phyloP scores from a whole-genome alignment of 1,140 invertebrate species.

The Zaprionus camerounensis region DNA sequence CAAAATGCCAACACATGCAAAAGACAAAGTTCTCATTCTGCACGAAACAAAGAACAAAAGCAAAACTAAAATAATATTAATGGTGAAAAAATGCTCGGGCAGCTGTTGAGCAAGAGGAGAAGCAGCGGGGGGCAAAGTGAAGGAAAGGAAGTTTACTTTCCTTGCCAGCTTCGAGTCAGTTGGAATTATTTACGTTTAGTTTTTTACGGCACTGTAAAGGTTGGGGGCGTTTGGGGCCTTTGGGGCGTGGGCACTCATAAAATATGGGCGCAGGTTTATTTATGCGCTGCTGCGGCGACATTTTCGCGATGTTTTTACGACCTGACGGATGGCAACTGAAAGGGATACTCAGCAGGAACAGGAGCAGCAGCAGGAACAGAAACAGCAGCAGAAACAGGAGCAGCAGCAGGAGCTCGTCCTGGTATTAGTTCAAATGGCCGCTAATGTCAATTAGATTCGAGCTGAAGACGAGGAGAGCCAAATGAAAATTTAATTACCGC shows the following conservation, averaged over 20 bases:
- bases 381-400: neutral
- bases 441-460: constrained; percentile 81
- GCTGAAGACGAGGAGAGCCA: constrained; percentile 51
- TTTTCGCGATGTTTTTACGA: constrained; percentile 72
- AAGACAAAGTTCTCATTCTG: constrained; percentile 73
- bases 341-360: constrained; percentile 13
- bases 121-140: neutral
- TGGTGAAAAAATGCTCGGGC: constrained; percentile 67
- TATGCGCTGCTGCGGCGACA: constrained; percentile 69
- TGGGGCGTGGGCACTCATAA: constrained; percentile 65
- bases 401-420: neutral
- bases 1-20: constrained; percentile 81
- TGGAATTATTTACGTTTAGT: constrained; percentile 83
- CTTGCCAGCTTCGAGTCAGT: constrained; percentile 43
- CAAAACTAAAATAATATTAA: constrained; percentile 75
- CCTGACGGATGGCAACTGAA: constrained; percentile 61
- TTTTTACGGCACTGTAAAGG: constrained; percentile 58
- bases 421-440: constrained; percentile 62
- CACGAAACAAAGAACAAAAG: constrained; percentile 39
- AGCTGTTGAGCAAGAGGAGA: constrained; percentile 4
- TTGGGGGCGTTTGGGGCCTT: neutral
- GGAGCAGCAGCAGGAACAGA: neutral
- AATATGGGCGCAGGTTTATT: constrained; percentile 81
- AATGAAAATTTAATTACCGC: constrained; percentile 82
- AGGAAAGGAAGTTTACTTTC: constrained; percentile 51